Percentiles rank a stretch among this genome's conserved stretches.
Conservation (phyloP, 2,888 invertebrate species). For the Lithophane leautieri region DNA sequence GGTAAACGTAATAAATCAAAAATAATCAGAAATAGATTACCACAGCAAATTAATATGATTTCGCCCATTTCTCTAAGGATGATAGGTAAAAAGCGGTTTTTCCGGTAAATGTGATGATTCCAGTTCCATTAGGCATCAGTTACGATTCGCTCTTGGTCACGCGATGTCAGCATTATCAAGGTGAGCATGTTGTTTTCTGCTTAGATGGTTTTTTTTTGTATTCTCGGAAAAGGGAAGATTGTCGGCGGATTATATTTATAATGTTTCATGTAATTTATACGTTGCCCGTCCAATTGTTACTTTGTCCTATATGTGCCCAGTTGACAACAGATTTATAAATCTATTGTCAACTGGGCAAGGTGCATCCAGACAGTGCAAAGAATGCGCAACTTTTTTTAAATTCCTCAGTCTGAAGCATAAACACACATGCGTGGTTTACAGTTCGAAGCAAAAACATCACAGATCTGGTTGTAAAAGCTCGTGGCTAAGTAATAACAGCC, state of each 20-base stretch:
- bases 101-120: conserved; percentile 87
- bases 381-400: too few relatives aligned
- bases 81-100: conserved; percentile 84
- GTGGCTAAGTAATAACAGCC: too few relatives aligned
- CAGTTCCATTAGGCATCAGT: conserved; percentile 88
- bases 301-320: neutral
- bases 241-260: conserved; percentile 30
- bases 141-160: conserved; percentile 86
- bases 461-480: too few relatives aligned
- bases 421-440: too few relatives aligned
- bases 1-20: conserved; percentile 45
- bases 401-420: too few relatives aligned
- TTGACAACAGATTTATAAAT: too few relatives aligned
- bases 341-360: too few relatives aligned
- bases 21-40: conserved; percentile 82
- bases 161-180: conserved; percentile 87
- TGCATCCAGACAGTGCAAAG: too few relatives aligned
- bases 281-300: neutral
- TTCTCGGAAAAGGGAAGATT: conserved; percentile 38
- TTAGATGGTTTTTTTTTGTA: conserved; percentile 52
- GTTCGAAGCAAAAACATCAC: too few relatives aligned
- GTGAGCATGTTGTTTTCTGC: conserved; percentile 75
- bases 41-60: conserved; percentile 78
- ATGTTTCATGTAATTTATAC: conserved; percentile 16
- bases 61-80: conserved; percentile 79